Evolutionary conservation across 2,888 invertebrate genomes (phyloP).

Genomic region (Drosophila tripunctata): DNA sequence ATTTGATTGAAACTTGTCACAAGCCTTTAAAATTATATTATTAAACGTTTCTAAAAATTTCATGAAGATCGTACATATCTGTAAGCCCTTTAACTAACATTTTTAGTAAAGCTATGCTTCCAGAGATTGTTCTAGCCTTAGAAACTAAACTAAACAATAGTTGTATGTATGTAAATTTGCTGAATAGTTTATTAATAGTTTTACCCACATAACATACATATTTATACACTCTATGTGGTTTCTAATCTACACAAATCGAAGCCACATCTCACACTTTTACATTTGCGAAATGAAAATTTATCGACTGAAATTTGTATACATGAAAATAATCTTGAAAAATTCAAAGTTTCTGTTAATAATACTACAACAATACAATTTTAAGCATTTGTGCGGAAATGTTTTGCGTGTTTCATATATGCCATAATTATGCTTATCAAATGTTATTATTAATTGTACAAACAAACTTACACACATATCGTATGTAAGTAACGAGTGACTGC

Average conservation of each 20-base stretch:
- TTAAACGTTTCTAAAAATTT: too few species aligned
- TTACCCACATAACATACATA: too few species aligned
- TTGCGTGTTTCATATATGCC: conserved; percentile 21
- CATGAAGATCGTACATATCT: too few species aligned
- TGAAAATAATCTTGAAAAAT: conserved; percentile 16
- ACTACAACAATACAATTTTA: too few species aligned
- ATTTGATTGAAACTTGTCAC: too few species aligned
- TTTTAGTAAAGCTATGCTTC: too few species aligned
- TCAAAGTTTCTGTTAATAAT: conserved; percentile 10
- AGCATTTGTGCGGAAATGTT: conserved; percentile 41
- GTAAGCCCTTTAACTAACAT: too few species aligned
- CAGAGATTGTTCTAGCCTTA: too few species aligned
- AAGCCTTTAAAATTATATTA: too few species aligned
- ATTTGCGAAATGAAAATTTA: conserved; percentile 18
- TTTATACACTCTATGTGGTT: not conserved
- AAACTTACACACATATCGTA: not conserved
- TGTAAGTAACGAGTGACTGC: not conserved
- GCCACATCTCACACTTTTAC: not conserved
- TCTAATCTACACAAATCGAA: not conserved
- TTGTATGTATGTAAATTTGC: not conserved
- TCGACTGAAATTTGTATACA: conserved; percentile 24
- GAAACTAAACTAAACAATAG: too few species aligned
- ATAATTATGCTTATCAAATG: conserved; percentile 37
- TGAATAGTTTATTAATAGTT: not conserved
- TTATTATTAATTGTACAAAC: conserved; percentile 1